Evolutionary conservation across 1,140 invertebrate genomes (phyloP).

Genomic region (Acyrthosiphon pisum): DNA sequence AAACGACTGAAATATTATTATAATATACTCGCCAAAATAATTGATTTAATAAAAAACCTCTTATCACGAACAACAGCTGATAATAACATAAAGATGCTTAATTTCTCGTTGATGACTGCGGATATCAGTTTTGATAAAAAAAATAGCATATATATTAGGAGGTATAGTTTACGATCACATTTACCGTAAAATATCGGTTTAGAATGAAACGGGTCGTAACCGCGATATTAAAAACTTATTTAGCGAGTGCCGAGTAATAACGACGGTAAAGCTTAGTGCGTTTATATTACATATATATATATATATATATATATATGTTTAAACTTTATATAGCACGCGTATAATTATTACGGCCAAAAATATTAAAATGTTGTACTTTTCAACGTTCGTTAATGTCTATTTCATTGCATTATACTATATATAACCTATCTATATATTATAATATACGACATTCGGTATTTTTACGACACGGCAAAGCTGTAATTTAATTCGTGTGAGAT

Average conservation of each 20-base stretch:
- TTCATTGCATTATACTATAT: neutral
- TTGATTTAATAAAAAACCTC: neutral
- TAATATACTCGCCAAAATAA: neutral
- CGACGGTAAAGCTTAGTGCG: neutral
- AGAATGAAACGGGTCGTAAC: conserved; percentile 7
- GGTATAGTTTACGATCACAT: neutral
- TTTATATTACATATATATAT: neutral
- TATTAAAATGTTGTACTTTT: neutral
- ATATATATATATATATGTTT: neutral
- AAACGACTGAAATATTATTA: neutral
- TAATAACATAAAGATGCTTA: neutral
- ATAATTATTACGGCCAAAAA: neutral
- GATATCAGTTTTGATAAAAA: neutral
- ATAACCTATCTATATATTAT: neutral
- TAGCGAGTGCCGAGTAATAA: neutral
- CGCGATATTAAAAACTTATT: conserved; percentile 30
- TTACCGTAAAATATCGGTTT: conserved; percentile 9
- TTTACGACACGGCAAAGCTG: neutral
- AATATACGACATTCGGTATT: neutral
- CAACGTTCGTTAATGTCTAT: neutral
- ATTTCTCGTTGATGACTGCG: neutral
- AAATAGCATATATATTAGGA: neutral
- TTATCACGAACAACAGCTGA: neutral
- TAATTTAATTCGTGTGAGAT: neutral
- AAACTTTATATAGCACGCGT: neutral